Evolutionary conservation across 2,113 vertebrate genomes (phyloP).

Genomic region (Hemiprocne comata): DNA sequence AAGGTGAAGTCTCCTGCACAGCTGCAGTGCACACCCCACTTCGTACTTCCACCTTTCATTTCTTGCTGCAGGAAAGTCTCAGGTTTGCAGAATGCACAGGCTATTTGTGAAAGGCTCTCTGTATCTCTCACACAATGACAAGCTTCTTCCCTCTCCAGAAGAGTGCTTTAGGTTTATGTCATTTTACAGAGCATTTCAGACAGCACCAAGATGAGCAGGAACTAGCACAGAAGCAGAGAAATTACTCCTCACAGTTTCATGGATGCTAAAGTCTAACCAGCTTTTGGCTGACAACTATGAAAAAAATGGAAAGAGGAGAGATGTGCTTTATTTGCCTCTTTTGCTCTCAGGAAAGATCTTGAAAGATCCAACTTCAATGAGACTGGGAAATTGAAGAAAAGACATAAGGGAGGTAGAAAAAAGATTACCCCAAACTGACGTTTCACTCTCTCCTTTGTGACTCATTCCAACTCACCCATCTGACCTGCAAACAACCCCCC

Average conservation of each 20-base stretch:
- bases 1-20: background rate
- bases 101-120: background rate
- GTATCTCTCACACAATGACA: background rate
- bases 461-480: background rate
- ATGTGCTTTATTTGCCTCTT: background rate
- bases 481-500: constrained; percentile 3
- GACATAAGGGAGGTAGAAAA: background rate
- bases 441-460: constrained; percentile 7
- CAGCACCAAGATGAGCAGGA: background rate
- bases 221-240: background rate
- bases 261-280: background rate
- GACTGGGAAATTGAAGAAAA: background rate
- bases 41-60: fast-evolving
- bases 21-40: fast-evolving
- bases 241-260: background rate
- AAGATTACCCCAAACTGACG: background rate
- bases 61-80: background rate
- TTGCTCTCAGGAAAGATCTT: constrained; percentile 10
- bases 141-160: background rate
- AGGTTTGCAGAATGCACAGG: background rate
- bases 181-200: background rate
- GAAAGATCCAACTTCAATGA: constrained; percentile 20
- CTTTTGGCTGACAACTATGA: background rate
- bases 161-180: background rate
- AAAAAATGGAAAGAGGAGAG: background rate